Percentiles rank a stretch among this genome's conserved stretches.
Evolutionary conservation across 2,888 invertebrate species (phyloP).

Genomic region (Belgica antarctica): DNA sequence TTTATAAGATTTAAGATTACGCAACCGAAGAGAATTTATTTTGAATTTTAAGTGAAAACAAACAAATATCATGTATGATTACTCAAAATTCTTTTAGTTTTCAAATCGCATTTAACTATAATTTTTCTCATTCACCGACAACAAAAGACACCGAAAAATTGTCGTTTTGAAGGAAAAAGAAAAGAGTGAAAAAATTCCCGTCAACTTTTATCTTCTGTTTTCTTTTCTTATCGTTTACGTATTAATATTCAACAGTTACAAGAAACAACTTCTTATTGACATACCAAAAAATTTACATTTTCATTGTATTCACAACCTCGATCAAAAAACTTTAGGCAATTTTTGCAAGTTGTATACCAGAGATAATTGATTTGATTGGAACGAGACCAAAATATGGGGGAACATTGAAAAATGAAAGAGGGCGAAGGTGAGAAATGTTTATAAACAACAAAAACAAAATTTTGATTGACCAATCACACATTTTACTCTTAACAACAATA

Average conservation of each 20-base stretch:
- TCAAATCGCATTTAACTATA: too few species aligned
- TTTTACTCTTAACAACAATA: slow-evolving; percentile 21
- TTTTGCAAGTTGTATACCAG: slow-evolving; percentile 99
- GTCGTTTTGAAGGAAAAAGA: slow-evolving; percentile 2
- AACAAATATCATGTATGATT: slow-evolving; percentile 10
- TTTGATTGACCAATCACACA: slow-evolving; percentile 10
- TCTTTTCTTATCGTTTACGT: not conserved
- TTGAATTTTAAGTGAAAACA: too few species aligned
- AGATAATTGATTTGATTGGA: slow-evolving; percentile 99
- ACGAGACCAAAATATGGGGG: slow-evolving; percentile 99
- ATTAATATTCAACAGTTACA: slow-evolving; percentile 22
- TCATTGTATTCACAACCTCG: slow-evolving; percentile 33
- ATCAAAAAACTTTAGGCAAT: slow-evolving; percentile 74
- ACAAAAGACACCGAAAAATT: slow-evolving; percentile 6
- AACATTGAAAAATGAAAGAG: slow-evolving; percentile 99
- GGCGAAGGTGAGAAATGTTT: slow-evolving; percentile 90
- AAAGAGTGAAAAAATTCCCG: slow-evolving; percentile 5
- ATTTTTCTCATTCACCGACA: slow-evolving; percentile 8
- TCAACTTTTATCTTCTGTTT: slow-evolving; percentile 1
- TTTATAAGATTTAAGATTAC: not conserved
- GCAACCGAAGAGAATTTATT: not conserved
- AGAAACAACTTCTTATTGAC: slow-evolving; percentile 11
- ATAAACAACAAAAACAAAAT: slow-evolving; percentile 46
- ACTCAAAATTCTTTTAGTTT: not conserved
- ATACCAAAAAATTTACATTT: slow-evolving; percentile 30